Base-by-base conservation (phyloP, 1,140 invertebrate genomes). In the Acromyrmex heyeri region DNA sequence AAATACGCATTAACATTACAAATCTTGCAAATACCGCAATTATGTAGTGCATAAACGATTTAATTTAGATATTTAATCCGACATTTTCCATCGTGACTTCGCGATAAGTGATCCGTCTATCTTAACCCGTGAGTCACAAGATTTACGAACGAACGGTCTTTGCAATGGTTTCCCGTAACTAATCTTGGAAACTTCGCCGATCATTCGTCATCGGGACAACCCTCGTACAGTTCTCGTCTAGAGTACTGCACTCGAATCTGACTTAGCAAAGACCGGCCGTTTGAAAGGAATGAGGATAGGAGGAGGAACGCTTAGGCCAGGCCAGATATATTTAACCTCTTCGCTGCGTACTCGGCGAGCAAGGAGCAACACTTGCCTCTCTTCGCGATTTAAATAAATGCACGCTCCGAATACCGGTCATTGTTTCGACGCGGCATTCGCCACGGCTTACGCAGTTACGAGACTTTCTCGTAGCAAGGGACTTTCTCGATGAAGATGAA, bases 351-450 rank as follows among this genome's bases (percentile, higher is more conserved):
- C 87, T 87, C 85, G 76, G 87, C 86, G 75, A 86, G 88, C 86
- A 92, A 91, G 87, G 86, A 92, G 90, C 92, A 90, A 91, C 91
- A 92, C 91, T 94, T 93, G 91, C 87, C 86, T 69, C 87, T 88
- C 87, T 88, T 90, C 86, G 90, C 69, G 91, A 94, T 94, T 94
- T 94, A 94, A 94, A 94, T 94, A 94, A 94, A 94, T 94, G 91
- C 91, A 90, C 88, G 90, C 85, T 85, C 92, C 90, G 89, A 93
- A 93, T 93, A 91, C 92, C 92, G 87, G 62, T 91, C 92, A 94
- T 94, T 93, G 93, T 94, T 92, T 91, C 79, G 65, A 72, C 50
- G 61, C 67, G 59, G 67, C 86, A 69, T 30, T 18, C 62, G 64
- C 86, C 18, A 50, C 50, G 44, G 24, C 70, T 75, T 61, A 83